Evolutionary conservation across 2,113 vertebrate species (phyloP).

Genomic region (Heptranchias perlo): DNA sequence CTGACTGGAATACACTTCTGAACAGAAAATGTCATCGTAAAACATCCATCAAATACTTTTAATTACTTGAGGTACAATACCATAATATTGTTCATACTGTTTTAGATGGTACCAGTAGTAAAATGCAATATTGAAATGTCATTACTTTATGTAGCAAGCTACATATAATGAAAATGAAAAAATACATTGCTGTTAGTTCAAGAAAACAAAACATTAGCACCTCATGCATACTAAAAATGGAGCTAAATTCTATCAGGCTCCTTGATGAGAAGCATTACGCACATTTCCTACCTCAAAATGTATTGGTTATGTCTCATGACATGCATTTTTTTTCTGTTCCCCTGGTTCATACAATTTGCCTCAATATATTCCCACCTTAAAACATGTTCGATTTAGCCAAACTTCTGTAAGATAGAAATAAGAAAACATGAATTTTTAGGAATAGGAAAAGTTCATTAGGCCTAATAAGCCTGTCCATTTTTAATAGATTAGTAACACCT

Average conservation of each 20-base stretch:
- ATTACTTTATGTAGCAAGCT: neutral
- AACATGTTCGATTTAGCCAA: neutral
- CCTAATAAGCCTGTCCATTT: neutral
- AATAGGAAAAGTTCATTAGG: neutral
- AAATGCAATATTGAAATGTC: neutral
- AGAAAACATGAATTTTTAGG: neutral
- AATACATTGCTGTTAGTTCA: neutral
- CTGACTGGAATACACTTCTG: neutral
- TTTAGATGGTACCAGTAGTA: neutral
- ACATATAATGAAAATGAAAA: neutral
- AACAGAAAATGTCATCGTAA: neutral
- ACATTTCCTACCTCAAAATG: neutral
- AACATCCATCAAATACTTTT: constrained; percentile 15
- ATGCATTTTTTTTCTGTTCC: neutral
- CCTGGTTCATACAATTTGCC: neutral
- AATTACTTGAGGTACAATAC: neutral
- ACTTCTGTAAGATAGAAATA: neutral
- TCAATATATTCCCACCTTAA: neutral
- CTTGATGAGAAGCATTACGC: neutral
- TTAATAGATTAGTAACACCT: neutral
- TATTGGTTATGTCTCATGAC: neutral
- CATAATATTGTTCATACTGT: neutral
- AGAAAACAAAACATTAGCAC: neutral
- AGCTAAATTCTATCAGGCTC: neutral
- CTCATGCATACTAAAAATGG: neutral